Conservation (phyloP, 1,140 invertebrate species). For the honey bee (Apis mellifera) region DNA sequence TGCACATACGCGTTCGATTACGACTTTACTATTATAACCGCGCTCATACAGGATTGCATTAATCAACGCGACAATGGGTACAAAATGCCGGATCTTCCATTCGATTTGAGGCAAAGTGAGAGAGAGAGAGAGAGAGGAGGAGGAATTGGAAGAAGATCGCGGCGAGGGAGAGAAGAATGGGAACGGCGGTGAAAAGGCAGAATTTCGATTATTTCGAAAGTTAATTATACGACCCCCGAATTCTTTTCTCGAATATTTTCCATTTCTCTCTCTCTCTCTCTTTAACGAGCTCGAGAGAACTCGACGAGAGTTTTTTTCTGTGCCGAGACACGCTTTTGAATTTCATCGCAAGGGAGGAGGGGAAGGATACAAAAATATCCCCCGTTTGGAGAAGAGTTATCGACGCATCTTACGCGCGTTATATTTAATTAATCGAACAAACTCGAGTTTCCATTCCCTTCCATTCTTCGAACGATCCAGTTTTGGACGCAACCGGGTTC, state of each 20-base stretch:
- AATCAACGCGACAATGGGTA: constrained; percentile 20
- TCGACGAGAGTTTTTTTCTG: no score
- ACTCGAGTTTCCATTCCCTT: not conserved
- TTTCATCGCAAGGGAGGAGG: no score
- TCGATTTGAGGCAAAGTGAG: not conserved
- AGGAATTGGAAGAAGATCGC: no score
- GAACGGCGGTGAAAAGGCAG: not conserved
- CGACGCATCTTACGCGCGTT: not conserved
- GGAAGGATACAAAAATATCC: no score
- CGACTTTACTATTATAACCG: constrained; percentile 18
- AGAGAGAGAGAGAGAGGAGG: no score
- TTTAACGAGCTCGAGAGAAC: no score
- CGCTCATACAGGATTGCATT: constrained; percentile 1
- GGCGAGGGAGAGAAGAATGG: not conserved
- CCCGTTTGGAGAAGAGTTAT: not conserved
- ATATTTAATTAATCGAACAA: not conserved
- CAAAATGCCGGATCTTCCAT: not conserved
- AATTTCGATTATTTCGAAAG: not conserved
- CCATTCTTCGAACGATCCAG: no score
- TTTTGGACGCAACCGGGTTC: not conserved
- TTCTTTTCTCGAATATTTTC: not conserved
- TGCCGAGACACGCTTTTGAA: no score
- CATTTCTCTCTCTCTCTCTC: not conserved
- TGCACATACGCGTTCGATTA: constrained; percentile 30
- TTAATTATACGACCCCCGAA: not conserved